A percentile compares a stretch with the other conserved stretches of the same genome.
phyloP scores from a whole-genome alignment of 1,140 invertebrate species.

The Idris sp. region DNA sequence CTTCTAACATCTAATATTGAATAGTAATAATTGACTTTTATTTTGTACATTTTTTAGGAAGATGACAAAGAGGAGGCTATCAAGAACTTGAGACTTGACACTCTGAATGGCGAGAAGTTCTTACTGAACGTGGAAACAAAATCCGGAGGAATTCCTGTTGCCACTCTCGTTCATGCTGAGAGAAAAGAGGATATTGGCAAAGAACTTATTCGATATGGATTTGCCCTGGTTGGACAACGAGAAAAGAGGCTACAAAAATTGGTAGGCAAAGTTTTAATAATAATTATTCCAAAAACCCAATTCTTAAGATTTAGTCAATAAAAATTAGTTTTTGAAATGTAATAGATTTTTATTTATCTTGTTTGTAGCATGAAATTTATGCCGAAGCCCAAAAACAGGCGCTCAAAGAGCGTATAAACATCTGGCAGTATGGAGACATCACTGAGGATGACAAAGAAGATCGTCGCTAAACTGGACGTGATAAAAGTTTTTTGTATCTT shows the following conservation, averaged over 20 bases:
- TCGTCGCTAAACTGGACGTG: too few species aligned
- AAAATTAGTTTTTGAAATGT: too few species aligned
- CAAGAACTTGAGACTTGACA: slow-evolving; percentile 83
- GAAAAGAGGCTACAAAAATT: slow-evolving; percentile 90
- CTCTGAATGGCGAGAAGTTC: slow-evolving; percentile 82
- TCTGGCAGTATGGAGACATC: slow-evolving; percentile 98
- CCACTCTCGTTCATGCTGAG: slow-evolving; percentile 85
- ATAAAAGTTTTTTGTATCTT: too few species aligned
- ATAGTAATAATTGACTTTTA: too few species aligned
- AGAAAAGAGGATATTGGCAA: slow-evolving; percentile 91
- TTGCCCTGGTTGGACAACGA: slow-evolving; percentile 88
- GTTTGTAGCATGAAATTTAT: slow-evolving; percentile 86
- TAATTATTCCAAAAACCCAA: too few species aligned
- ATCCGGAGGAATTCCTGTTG: slow-evolving; percentile 82
- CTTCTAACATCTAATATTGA: too few species aligned
- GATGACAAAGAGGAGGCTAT: slow-evolving; percentile 89
- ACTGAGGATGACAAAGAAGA: slow-evolving; percentile 94
- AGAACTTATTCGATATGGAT: slow-evolving; percentile 90
- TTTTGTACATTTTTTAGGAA: slow-evolving; percentile 76
- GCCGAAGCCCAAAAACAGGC: slow-evolving; percentile 90
- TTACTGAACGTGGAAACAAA: slow-evolving; percentile 87
- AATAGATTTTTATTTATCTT: too few species aligned
- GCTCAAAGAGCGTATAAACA: slow-evolving; percentile 88
- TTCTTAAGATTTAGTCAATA: background rate
- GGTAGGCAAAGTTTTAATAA: slow-evolving; percentile 78